Percentiles rank a stretch among this genome's conserved stretches.
These are phyloP conservation scores for Phyto melanocephala DNA, from an alignment of 2,888 invertebrate genomes.

Conservation along the genomic window DNA sequence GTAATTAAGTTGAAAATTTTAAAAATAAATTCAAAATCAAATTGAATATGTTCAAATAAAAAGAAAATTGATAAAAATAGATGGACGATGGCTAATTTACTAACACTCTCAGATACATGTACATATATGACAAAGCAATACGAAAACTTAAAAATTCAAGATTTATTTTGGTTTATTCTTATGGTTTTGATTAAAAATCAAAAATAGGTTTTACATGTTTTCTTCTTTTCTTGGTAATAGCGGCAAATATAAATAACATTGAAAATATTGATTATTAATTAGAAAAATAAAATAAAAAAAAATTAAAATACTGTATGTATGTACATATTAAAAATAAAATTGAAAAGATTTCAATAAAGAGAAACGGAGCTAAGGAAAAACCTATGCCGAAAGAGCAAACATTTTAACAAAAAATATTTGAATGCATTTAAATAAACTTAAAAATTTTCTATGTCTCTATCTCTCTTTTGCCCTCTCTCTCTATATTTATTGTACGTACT, in stretches of 20 bases:
- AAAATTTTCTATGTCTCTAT: background rate
- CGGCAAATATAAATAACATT: background rate
- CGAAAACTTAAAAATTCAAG: background rate
- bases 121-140: conserved; percentile 14
- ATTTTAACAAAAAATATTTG: background rate
- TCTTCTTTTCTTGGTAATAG: conserved; percentile 25
- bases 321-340: no score
- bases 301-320: no score
- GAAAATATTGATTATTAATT: conserved; percentile 25
- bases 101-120: background rate
- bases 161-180: background rate
- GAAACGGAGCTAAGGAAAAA: background rate
- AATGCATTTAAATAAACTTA: background rate
- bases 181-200: background rate
- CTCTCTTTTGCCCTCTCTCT: background rate
- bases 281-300: background rate
- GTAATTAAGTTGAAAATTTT: conserved; percentile 57
- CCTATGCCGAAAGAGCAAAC: background rate
- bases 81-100: conserved; percentile 54
- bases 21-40: conserved; percentile 62
- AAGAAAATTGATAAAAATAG: conserved; percentile 63
- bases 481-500: no score
- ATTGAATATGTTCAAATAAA: conserved; percentile 53
- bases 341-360: background rate
- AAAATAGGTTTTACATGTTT: conserved; percentile 20